These are phyloP conservation scores for Sacculina carcini DNA, from an alignment of 2,888 invertebrate species.

Conservation along the genomic window DNA sequence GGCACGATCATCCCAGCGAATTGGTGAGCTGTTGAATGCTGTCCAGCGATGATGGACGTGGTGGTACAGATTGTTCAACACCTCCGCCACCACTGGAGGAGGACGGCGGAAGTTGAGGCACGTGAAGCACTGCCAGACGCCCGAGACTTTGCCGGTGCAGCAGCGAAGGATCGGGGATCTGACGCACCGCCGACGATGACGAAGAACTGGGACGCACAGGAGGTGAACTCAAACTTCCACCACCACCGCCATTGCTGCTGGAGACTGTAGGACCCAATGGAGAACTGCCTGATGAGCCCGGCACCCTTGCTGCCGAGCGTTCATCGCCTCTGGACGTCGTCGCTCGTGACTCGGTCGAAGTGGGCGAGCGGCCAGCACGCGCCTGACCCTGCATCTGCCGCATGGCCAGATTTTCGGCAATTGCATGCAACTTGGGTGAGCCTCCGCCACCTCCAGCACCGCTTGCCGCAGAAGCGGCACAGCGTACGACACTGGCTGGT, in stretches of 20 bases:
- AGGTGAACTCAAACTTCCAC: too few relatives aligned
- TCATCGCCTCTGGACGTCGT: background rate
- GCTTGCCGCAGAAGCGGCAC: too few relatives aligned
- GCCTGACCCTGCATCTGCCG: background rate
- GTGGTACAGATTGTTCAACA: too few relatives aligned
- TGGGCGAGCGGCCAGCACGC: background rate
- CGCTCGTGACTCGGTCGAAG: background rate
- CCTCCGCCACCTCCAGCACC: too few relatives aligned
- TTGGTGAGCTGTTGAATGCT: background rate
- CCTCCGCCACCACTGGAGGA: background rate
- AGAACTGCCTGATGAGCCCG: too few relatives aligned
- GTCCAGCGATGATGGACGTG: too few relatives aligned
- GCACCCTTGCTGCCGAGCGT: background rate
- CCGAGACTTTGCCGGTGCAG: background rate
- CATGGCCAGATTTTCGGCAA: background rate
- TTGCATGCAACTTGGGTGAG: background rate
- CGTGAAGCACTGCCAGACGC: background rate
- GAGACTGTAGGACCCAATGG: too few relatives aligned
- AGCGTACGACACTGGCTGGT: too few relatives aligned
- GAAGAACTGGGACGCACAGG: too few relatives aligned
- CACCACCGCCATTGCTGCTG: too few relatives aligned
- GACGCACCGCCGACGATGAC: too few relatives aligned
- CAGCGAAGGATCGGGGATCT: background rate
- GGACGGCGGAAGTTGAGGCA: background rate
- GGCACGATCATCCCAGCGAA: too few relatives aligned